Base-by-base conservation (phyloP, 2,113 vertebrate genomes). In the Entelurus aequoreus region DNA sequence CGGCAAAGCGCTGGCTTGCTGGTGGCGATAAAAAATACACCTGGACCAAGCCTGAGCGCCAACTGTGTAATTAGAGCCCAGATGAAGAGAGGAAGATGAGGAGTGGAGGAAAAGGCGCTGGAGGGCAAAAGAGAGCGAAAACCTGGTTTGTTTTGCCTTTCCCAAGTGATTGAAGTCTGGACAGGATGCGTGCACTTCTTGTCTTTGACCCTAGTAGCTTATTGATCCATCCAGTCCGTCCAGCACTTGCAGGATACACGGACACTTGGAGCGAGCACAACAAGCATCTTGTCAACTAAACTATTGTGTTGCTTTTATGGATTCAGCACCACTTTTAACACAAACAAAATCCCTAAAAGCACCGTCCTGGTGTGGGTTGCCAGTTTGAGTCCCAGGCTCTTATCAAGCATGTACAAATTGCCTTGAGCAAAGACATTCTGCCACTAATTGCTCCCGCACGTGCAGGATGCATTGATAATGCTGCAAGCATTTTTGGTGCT, bases 191-290 rank as follows among this genome's bases (percentile, higher is more conserved):
- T 40, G 50, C 68, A 59, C 8, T 48, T 62, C 54, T 69, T 72
- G 53, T 71, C 63, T 49, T 57, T 63, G 65, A 76, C 68, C 65
- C 56, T 82, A 84, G 87, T 78, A 79, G 77, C 56, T 78, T 81
- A 87, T 84, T 72, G 83, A 88, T 84, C 77, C 2, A 6, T 52
- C 68, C 63, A 75, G 71, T 28, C 62, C 54, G 72, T 79, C 65
- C 55, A 57, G 63, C 56, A 68, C 65, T 75, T 42, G n/a, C 49
- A 64, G 68, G 66, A 71, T 56, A 63, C 60, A 11, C 6, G 3
- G 58, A 54, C 28, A 54, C 55, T 47, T 21, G 10, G 51, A 40
- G 37, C 54, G 37, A 38, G 35, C 13, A 37, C 13, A 54, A 54
- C 35, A 37, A 54, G 53, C 54, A 63, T n/a, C 14, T 72, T 69